These are phyloP conservation scores for Cottus gobio DNA, from an alignment of 2,113 vertebrate genomes.

Conservation along the genomic window DNA sequence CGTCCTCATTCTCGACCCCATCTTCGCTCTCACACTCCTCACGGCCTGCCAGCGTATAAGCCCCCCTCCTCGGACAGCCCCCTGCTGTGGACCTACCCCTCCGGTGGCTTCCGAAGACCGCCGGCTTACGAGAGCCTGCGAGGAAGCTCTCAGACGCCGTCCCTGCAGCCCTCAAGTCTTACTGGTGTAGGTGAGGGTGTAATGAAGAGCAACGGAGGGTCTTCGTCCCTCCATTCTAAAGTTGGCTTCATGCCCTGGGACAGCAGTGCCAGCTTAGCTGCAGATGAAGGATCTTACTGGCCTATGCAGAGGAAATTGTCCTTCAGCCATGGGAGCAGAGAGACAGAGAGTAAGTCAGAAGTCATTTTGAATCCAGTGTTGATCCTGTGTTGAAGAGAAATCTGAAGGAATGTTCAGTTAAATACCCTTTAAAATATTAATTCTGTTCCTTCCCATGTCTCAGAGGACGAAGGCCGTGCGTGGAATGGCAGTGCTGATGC, in stretches of 20 bases:
- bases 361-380: constrained; percentile 14
- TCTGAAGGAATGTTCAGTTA: neutral
- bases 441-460: constrained; percentile 8
- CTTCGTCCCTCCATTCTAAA: constrained; percentile 71
- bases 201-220: constrained; percentile 66
- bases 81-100: constrained; percentile 92
- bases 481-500: constrained; percentile 87
- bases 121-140: constrained; percentile 91
- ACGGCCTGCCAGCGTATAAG: constrained; percentile 83
- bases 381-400: neutral
- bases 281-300: constrained; percentile 86
- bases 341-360: constrained; percentile 87
- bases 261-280: constrained; percentile 72
- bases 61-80: constrained; percentile 83
- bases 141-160: constrained; percentile 76
- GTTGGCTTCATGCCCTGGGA: constrained; percentile 84
- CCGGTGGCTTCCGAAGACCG: constrained; percentile 86
- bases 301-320: constrained; percentile 90
- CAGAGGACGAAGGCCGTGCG: constrained; percentile 84
- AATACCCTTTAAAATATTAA: constrained; percentile 22
- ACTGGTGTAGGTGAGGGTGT: constrained; percentile 68
- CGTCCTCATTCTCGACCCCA: constrained; percentile 84
- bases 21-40: constrained; percentile 84
- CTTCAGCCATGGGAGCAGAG: constrained; percentile 87
- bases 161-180: constrained; percentile 73